These are phyloP conservation scores for Tinea semifulvella DNA, from an alignment of 2,888 invertebrate genomes.

Conservation along the genomic window DNA sequence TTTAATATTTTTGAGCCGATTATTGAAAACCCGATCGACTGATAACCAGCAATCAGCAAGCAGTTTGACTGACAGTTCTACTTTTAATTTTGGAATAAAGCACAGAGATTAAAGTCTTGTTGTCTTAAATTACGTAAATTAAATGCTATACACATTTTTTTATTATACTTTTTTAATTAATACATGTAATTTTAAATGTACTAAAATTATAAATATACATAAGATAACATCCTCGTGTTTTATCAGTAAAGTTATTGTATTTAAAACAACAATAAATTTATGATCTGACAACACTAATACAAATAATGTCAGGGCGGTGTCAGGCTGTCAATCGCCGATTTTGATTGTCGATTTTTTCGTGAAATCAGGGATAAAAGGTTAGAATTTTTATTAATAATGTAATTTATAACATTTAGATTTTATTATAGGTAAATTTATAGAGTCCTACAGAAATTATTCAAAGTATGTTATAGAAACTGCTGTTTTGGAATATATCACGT, in stretches of 20 bases:
- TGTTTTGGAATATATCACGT: not conserved
- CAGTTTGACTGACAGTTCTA: not conserved
- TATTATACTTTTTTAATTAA: too few relatives aligned
- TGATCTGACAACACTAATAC: too few relatives aligned
- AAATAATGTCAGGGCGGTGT: not conserved
- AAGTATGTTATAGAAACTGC: not conserved
- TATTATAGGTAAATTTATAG: not conserved
- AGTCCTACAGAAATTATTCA: not conserved
- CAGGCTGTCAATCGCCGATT: not conserved
- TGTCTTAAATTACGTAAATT: too few relatives aligned
- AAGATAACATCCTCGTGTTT: too few relatives aligned
- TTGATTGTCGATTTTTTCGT: not conserved
- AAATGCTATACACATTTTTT: too few relatives aligned
- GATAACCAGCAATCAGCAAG: not conserved
- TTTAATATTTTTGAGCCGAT: not conserved
- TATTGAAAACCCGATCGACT: not conserved
- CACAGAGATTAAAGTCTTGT: too few relatives aligned
- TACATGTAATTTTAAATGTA: too few relatives aligned
- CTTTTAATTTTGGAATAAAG: not conserved
- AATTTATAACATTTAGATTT: not conserved
- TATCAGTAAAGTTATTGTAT: too few relatives aligned
- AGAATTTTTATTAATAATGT: not conserved
- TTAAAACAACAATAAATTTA: too few relatives aligned
- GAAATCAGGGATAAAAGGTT: not conserved
- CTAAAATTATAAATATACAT: too few relatives aligned